phyloP scores from a whole-genome alignment of 2,888 invertebrate species.

The Unio pictorum region DNA sequence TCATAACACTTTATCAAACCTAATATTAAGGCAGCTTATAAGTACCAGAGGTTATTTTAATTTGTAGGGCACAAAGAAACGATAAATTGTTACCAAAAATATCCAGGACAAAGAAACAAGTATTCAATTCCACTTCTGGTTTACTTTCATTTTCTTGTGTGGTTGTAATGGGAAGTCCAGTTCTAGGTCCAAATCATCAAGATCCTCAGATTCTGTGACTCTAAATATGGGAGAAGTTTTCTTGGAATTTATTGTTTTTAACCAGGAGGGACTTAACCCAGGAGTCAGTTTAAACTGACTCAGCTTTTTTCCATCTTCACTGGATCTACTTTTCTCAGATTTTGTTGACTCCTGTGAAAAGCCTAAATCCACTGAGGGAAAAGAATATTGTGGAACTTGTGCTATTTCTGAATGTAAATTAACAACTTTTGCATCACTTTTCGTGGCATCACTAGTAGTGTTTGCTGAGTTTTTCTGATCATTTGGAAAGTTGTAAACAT shows the following conservation, averaged over 20 bases:
- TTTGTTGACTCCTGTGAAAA: slow-evolving; percentile 2
- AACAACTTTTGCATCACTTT: background rate
- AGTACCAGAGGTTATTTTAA: too few relatives aligned
- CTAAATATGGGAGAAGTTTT: slow-evolving; percentile 26
- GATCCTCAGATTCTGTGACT: slow-evolving; percentile 8
- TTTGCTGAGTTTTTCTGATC: background rate
- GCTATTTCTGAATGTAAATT: slow-evolving; percentile 12
- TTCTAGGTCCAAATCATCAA: too few relatives aligned
- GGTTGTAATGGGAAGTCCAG: too few relatives aligned
- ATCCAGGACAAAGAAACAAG: too few relatives aligned
- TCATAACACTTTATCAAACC: too few relatives aligned
- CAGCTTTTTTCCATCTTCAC: background rate
- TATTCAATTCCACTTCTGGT: too few relatives aligned
- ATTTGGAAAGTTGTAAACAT: background rate
- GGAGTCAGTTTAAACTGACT: slow-evolving; percentile 2
- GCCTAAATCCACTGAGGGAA: too few relatives aligned
- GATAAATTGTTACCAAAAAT: too few relatives aligned
- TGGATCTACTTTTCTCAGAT: background rate
- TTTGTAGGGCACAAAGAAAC: too few relatives aligned
- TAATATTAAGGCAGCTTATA: too few relatives aligned
- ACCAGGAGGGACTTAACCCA: slow-evolving; percentile 37
- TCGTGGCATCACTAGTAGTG: background rate
- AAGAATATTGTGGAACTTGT: too few relatives aligned
- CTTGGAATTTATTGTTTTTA: slow-evolving; percentile 34
- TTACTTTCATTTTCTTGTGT: too few relatives aligned